Conservation (phyloP, 2,797 vertebrate species). For the Brotula barbata region DNA sequence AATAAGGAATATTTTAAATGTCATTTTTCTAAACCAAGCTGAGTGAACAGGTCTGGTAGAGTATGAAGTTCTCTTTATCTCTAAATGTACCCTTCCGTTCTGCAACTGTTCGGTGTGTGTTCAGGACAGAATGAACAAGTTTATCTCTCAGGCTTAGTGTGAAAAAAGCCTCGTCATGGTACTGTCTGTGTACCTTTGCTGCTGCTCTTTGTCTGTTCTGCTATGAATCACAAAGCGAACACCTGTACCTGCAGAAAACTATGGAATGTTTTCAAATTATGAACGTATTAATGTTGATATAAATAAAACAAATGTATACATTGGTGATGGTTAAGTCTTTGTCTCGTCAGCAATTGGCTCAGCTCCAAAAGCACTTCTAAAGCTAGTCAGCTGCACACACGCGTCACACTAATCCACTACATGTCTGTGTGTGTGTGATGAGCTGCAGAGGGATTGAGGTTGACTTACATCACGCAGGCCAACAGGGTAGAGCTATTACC, state of each 20-base stretch:
- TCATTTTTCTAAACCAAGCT: conserved; percentile 18
- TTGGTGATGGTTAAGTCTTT: neutral
- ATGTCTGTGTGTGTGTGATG: conserved; percentile 48
- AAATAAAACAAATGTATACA: conserved; percentile 55
- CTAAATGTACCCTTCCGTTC: conserved; percentile 2
- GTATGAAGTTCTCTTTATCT: neutral
- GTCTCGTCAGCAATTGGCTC: conserved; percentile 17
- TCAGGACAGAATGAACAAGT: conserved; percentile 6
- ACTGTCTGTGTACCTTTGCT: conserved; percentile 59
- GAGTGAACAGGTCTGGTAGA: conserved; percentile 22
- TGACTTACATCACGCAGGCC: conserved; percentile 65
- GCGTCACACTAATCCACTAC: conserved; percentile 60
- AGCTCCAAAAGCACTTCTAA: conserved; percentile 37
- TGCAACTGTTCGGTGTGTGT: conserved; percentile 7
- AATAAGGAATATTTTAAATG: conserved; percentile 8
- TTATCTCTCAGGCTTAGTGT: conserved; percentile 17
- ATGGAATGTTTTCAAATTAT: conserved; percentile 17
- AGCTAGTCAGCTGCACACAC: conserved; percentile 58
- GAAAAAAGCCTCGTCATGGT: conserved; percentile 20
- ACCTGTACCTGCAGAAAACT: conserved; percentile 38
- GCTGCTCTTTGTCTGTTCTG: conserved; percentile 54
- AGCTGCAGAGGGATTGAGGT: conserved; percentile 66
- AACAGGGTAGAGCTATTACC: conserved; percentile 30
- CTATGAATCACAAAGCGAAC: conserved; percentile 45
- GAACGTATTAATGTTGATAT: conserved; percentile 42